Conservation (phyloP, 2,888 invertebrate genomes). For the Sinotaia quadrata region DNA sequence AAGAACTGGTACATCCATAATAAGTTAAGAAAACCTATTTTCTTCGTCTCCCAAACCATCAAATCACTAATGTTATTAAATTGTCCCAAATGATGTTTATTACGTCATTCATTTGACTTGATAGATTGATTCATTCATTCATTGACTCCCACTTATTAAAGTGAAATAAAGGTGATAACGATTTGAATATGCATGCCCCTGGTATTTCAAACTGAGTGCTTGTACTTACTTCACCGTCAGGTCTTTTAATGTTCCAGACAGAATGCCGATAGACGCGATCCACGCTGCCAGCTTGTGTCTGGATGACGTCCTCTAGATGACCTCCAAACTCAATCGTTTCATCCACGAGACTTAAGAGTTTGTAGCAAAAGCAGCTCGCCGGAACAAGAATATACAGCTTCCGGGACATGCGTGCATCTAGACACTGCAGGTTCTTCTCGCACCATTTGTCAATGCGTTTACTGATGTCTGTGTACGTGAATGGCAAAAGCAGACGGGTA, state of each 20-base stretch:
- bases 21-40: too few relatives aligned
- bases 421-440: background rate
- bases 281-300: background rate
- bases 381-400: constrained; percentile 26
- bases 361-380: constrained; percentile 19
- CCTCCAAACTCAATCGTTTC: background rate
- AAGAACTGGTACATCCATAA: too few relatives aligned
- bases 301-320: background rate
- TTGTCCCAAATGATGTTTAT: too few relatives aligned
- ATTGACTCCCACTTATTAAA: too few relatives aligned
- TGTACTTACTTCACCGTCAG: constrained; percentile 3
- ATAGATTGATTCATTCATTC: too few relatives aligned
- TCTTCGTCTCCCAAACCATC: too few relatives aligned
- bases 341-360: background rate
- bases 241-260: constrained; percentile 13
- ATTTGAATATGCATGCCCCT: too few relatives aligned
- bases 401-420: constrained; percentile 19
- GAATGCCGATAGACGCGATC: background rate
- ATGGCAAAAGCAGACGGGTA: too few relatives aligned
- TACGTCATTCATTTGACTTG: too few relatives aligned
- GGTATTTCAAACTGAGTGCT: too few relatives aligned
- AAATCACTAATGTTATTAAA: too few relatives aligned
- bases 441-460: constrained; percentile 3
- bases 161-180: too few relatives aligned
- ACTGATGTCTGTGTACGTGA: background rate